These are phyloP conservation scores for Mizuhopecten yessoensis DNA, from an alignment of 1,140 invertebrate species.

Conservation along the genomic window DNA sequence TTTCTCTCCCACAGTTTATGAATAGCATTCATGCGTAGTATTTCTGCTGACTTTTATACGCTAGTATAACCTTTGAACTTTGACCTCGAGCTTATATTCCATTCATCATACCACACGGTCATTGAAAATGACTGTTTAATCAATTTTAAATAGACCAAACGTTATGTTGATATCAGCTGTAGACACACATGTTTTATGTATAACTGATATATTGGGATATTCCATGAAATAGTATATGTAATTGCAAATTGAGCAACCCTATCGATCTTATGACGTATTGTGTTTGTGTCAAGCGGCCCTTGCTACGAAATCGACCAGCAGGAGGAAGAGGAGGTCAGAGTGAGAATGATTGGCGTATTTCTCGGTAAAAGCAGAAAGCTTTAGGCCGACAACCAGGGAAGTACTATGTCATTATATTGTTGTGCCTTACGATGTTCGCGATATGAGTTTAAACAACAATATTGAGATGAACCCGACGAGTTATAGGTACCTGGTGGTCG, in stretches of 20 bases:
- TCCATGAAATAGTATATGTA: neutral
- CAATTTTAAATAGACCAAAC: neutral
- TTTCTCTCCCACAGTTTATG: neutral
- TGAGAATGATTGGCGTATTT: conserved; percentile 19
- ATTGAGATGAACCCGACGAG: conserved; percentile 68
- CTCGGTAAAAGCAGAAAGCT: neutral
- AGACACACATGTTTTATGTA: neutral
- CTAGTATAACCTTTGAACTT: neutral
- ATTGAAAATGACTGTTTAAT: conserved; percentile 27
- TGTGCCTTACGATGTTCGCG: conserved; percentile 22
- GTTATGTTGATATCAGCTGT: neutral
- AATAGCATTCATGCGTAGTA: neutral
- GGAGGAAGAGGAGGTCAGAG: conserved; percentile 17
- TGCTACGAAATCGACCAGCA: neutral
- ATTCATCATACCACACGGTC: neutral
- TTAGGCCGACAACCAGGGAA: conserved; percentile 17
- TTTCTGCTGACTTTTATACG: neutral
- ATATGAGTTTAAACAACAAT: conserved; percentile 61
- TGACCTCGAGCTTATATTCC: neutral
- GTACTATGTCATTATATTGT: conserved; percentile 29
- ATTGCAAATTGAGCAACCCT: neutral
- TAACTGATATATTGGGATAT: neutral
- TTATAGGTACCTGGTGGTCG: conserved; percentile 68
- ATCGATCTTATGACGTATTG: conserved; percentile 23
- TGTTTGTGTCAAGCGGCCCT: conserved; percentile 30